A percentile compares a stretch with the other conserved stretches of the same genome.
Evolutionary conservation across 2,113 vertebrate species (phyloP).

Genomic region (Acrocephalus kingi): DNA sequence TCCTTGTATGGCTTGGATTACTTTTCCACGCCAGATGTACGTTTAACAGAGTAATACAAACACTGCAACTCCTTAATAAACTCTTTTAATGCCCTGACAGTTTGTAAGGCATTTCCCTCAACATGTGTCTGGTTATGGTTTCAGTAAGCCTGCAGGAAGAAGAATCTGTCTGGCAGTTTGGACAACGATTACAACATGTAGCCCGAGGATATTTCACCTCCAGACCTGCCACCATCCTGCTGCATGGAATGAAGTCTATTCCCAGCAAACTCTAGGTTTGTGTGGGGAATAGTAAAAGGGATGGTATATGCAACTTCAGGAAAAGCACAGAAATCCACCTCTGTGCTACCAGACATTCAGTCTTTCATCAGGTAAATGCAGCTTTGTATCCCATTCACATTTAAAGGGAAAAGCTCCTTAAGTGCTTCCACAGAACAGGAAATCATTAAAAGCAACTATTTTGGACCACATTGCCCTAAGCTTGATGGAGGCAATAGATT

Average conservation of each 20-base stretch:
- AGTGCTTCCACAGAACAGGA: neutral
- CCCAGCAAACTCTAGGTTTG: neutral
- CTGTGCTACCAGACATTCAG: neutral
- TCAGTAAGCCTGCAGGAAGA: neutral
- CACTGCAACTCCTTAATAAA: neutral
- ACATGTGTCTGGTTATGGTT: neutral
- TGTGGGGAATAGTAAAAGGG: neutral
- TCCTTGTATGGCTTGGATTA: neutral
- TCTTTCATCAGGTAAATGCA: neutral
- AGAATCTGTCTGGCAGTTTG: neutral
- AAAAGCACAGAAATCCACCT: neutral
- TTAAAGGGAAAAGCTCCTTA: neutral
- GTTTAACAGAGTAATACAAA: neutral
- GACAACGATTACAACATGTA: neutral
- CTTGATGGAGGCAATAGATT: neutral
- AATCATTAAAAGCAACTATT: neutral
- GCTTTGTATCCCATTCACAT: neutral
- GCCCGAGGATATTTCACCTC: neutral
- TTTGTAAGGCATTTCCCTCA: conserved; percentile 13
- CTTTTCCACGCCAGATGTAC: neutral
- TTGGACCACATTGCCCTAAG: neutral
- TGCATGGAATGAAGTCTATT: neutral
- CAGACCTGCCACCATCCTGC: neutral
- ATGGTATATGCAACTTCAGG: neutral
- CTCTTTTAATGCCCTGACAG: neutral